phyloP scores from a whole-genome alignment of 2,113 vertebrate species.

The Etia nguti region DNA sequence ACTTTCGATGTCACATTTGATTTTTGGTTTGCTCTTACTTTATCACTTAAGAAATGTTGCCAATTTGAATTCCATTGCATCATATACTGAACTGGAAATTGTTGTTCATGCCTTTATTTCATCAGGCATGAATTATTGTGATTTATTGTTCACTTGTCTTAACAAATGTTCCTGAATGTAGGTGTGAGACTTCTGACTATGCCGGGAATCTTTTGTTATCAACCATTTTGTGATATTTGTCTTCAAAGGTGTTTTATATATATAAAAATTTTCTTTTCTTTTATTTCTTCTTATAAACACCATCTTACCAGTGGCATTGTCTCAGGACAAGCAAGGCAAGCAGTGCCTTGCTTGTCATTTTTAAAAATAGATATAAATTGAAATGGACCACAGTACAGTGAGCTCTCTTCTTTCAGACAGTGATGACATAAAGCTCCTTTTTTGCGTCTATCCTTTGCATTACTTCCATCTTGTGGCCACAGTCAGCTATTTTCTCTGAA shows the following conservation, averaged over 20 bases:
- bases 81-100: background rate
- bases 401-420: background rate
- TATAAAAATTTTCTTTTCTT: too few species aligned
- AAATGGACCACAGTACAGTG: background rate
- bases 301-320: background rate
- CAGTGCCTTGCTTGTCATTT: background rate
- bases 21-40: background rate
- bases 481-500: fast-evolving
- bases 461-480: background rate
- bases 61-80: background rate
- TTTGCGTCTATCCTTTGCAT: fast-evolving
- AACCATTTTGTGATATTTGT: too few species aligned
- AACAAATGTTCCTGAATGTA: too few species aligned
- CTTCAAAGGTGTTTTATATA: too few species aligned
- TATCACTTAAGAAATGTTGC: background rate
- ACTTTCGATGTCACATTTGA: fast-evolving
- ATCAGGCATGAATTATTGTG: background rate
- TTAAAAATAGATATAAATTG: background rate
- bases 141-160: too few species aligned
- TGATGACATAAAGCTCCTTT: background rate
- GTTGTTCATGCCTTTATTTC: background rate
- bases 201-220: too few species aligned
- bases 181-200: too few species aligned
- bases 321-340: background rate
- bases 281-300: background rate